Evolutionary conservation across 1,140 invertebrate genomes (phyloP).

Genomic region (Brachionus angularis): DNA sequence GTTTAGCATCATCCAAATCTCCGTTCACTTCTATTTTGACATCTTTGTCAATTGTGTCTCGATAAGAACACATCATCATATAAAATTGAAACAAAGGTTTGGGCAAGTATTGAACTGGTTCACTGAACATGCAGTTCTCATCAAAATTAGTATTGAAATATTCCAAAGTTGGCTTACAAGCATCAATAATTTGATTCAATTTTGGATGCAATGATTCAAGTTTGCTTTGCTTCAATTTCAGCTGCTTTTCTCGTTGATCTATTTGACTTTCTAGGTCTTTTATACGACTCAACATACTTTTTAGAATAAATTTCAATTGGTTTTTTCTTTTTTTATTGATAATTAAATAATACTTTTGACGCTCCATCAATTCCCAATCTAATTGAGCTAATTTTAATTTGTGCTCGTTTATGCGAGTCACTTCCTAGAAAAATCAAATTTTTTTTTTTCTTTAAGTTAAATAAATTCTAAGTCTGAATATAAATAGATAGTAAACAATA

Average conservation of each 20-base stretch:
- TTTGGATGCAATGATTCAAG: constrained; percentile 76
- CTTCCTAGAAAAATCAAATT: too few relatives aligned
- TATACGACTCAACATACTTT: constrained; percentile 27
- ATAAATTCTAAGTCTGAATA: not conserved
- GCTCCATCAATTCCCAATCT: constrained; percentile 82
- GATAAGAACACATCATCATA: constrained; percentile 76
- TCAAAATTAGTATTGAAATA: constrained; percentile 76
- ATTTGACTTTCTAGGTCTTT: constrained; percentile 13
- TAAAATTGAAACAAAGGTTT: constrained; percentile 80
- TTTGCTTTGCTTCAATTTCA: constrained; percentile 72
- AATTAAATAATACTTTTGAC: constrained; percentile 63
- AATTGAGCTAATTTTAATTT: constrained; percentile 75
- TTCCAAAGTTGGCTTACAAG: constrained; percentile 75
- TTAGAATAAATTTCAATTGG: not conserved
- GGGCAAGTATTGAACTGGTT: constrained; percentile 71
- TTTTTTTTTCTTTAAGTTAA: too few relatives aligned
- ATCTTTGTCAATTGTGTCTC: constrained; percentile 65
- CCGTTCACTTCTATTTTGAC: constrained; percentile 66
- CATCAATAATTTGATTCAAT: constrained; percentile 58
- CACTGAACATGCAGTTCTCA: constrained; percentile 70
- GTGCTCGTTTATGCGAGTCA: constrained; percentile 66
- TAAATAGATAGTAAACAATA: too few relatives aligned
- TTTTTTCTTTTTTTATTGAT: not conserved
- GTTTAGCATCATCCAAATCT: constrained; percentile 73
- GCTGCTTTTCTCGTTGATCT: constrained; percentile 60